These are phyloP conservation scores for Cygnus olor DNA, from an alignment of 2,797 vertebrate species.

Conservation along the genomic window DNA sequence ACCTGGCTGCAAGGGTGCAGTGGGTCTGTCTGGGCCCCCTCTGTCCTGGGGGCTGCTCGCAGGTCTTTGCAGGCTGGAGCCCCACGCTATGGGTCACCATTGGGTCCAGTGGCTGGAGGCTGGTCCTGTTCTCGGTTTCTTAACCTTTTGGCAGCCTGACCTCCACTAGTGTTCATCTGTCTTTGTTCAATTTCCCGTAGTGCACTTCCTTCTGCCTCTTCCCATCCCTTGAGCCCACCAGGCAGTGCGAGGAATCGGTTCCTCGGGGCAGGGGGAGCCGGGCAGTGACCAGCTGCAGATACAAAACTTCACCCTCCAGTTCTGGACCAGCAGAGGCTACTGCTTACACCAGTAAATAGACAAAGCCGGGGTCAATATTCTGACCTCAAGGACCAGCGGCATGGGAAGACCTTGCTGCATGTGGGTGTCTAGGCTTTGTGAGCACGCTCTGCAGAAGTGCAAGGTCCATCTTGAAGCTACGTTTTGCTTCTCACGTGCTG, in stretches of 20 bases:
- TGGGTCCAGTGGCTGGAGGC: not conserved
- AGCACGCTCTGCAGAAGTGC: not conserved
- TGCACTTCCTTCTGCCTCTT: not conserved
- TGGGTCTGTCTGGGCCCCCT: not conserved
- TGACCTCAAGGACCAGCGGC: not conserved
- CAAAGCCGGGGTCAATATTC: not conserved
- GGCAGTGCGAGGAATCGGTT: not conserved
- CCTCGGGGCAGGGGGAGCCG: not conserved
- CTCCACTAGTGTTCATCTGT: not conserved
- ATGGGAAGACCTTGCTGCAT: not conserved
- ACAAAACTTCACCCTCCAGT: not conserved
- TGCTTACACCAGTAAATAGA: not conserved
- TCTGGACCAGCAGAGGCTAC: not conserved
- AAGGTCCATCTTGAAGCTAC: not conserved
- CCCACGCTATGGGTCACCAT: not conserved
- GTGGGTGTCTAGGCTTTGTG: not conserved
- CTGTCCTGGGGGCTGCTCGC: accelerated
- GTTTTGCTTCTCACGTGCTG: not conserved
- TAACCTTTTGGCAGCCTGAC: not conserved
- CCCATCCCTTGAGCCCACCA: not conserved
- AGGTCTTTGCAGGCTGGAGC: not conserved
- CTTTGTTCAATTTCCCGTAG: not conserved
- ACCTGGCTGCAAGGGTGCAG: not conserved
- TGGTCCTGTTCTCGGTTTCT: not conserved
- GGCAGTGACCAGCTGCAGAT: not conserved